Evolutionary conservation across 2,888 invertebrate genomes (phyloP), one percentile per base, ranked within the genome.

Genomic region (Hoplodrina blanda): DNA sequence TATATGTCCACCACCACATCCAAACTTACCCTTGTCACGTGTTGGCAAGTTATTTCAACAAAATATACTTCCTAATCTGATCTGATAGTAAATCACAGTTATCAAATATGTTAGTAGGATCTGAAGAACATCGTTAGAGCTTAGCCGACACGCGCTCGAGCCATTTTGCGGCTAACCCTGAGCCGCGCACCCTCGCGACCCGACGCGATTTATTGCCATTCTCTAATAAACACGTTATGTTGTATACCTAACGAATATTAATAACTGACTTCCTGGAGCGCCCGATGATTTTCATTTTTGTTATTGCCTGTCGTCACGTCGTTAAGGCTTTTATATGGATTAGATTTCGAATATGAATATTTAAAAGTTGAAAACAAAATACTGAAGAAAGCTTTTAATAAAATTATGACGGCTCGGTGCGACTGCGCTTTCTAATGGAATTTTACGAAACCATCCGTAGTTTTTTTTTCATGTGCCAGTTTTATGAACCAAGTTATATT

Each of bases 171-270:
- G 94, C 88, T 89, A 90, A 90, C 91, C 90, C 83, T 76, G 82
- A 73, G 76, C 78, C 81, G 56, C 66, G 69, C 76, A 82, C 86
- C 86, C 84, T 87, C 82, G 69, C 83, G 59, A 84, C 83, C 85
- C 83, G 77, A 81, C 78, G 83, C 87, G 90, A 91, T 93, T 94
- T 93, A 94, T 92, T 90, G 91, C 90, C 88, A 85, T 87, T 86
- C 90, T 90, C 91, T 95, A 94, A 95, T 95, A 94, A 94, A 94
- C 94, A 94, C 93, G 93, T 95, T 92, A 90, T 90, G 88, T 86
- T 88, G 88, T 88, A 87, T 88, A 90, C 89, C 90, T 92, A 93
- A 93, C 91, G 93, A 94, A 94, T 94, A 95, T 95, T 94, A 94
- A 94, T 94, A 94, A 91, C 92, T 76, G 76, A 87, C 89, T 90